These are phyloP conservation scores for Laothoe populi DNA, from an alignment of 2,888 invertebrate genomes.

Conservation along the genomic window DNA sequence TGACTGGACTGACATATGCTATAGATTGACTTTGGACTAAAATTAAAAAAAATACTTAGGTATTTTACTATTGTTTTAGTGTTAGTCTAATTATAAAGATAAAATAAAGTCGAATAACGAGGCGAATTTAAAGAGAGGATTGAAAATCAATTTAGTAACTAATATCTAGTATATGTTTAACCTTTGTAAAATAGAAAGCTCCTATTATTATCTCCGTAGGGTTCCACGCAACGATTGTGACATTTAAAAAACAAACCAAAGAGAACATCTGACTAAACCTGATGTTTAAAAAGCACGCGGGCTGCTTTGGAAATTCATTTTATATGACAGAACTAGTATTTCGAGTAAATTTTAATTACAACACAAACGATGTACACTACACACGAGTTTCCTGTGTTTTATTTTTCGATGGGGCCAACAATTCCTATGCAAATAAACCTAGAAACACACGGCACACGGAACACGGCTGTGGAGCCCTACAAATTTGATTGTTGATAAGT, in stretches of 20 bases:
- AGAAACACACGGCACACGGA: slow-evolving; percentile 34
- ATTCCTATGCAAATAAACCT: slow-evolving; percentile 64
- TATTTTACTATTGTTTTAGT: too few species aligned
- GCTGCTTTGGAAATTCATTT: slow-evolving; percentile 45
- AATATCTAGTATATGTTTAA: too few species aligned
- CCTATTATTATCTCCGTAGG: slow-evolving; percentile 15
- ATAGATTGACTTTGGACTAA: too few species aligned
- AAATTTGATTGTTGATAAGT: slow-evolving; percentile 76
- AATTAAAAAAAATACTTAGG: too few species aligned
- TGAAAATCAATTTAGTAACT: too few species aligned
- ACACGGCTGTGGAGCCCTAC: slow-evolving; percentile 55
- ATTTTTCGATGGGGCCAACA: slow-evolving; percentile 34
- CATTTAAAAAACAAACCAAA: slow-evolving; percentile 54
- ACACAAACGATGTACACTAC: slow-evolving; percentile 43
- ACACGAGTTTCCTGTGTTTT: background rate
- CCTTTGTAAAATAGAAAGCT: background rate
- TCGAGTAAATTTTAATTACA: slow-evolving; percentile 46
- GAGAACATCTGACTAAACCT: slow-evolving; percentile 53
- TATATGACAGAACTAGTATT: slow-evolving; percentile 43
- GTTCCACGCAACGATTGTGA: slow-evolving; percentile 37
- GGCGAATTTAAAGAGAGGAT: too few species aligned
- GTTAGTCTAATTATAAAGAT: too few species aligned
- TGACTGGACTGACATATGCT: too few species aligned
- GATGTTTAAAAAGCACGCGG: slow-evolving; percentile 58
- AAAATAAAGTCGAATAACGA: too few species aligned